A percentile compares a stretch with the other conserved stretches of the same genome.
These are phyloP conservation scores for Cantharis lateralis DNA, from an alignment of 2,888 invertebrate species.

Conservation along the genomic window DNA sequence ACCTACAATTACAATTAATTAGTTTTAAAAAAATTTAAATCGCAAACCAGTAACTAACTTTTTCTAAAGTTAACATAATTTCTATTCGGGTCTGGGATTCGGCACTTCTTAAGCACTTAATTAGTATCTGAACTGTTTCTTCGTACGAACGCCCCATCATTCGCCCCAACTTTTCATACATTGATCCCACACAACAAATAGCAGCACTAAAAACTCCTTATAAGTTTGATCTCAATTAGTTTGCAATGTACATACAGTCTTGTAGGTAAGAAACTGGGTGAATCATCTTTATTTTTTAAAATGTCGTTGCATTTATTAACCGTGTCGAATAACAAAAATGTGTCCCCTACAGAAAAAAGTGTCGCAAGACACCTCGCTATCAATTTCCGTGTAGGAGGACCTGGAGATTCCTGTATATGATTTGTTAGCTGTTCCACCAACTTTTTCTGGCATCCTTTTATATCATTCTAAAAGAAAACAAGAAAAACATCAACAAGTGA, in stretches of 20 bases:
- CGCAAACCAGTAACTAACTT: slow-evolving; percentile 65
- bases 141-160: slow-evolving; percentile 99
- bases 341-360: slow-evolving; percentile 95
- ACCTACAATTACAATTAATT: slow-evolving; percentile 58
- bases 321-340: slow-evolving; percentile 94
- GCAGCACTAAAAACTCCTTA: slow-evolving; percentile 73
- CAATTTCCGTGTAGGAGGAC: slow-evolving; percentile 90
- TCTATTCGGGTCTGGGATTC: slow-evolving; percentile 96
- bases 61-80: slow-evolving; percentile 95
- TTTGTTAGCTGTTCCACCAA: slow-evolving; percentile 91
- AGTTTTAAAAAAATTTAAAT: neutral
- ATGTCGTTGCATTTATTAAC: slow-evolving; percentile 98
- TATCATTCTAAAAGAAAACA: slow-evolving; percentile 76
- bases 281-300: slow-evolving; percentile 95
- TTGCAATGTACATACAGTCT: slow-evolving; percentile 76
- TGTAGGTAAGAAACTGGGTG: slow-evolving; percentile 91
- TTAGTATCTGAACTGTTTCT: slow-evolving; percentile 92
- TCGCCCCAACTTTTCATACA: slow-evolving; percentile 97
- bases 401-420: slow-evolving; percentile 87
- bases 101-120: slow-evolving; percentile 88
- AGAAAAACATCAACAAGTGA: neutral
- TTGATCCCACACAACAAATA: slow-evolving; percentile 91
- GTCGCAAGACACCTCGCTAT: slow-evolving; percentile 92
- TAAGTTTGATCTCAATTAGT: neutral
- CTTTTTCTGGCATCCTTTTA: slow-evolving; percentile 95